These are phyloP conservation scores for Ptilorrhoa leucosticta DNA, from an alignment of 2,113 vertebrate species.

Conservation along the genomic window DNA sequence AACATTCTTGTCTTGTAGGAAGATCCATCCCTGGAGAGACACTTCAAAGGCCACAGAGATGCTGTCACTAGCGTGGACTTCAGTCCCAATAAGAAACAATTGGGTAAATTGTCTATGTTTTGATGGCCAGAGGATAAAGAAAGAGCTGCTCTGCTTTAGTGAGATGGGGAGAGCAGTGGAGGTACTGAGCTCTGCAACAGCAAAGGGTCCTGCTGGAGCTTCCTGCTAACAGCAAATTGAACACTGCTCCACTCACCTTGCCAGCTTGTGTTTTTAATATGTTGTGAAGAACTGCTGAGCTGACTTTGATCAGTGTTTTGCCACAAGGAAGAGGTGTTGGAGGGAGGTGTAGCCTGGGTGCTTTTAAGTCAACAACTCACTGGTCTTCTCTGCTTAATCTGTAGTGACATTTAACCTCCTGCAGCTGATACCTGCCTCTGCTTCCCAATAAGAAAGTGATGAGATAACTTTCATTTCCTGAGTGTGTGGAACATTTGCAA, in stretches of 20 bases:
- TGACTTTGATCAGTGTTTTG: not conserved
- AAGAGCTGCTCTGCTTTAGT: not conserved
- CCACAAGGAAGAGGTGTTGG: not conserved
- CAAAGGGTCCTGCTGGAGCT: not conserved
- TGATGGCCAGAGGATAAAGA: not conserved
- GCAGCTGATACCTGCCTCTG: not conserved
- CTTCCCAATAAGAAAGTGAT: not conserved
- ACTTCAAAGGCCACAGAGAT: conserved; percentile 94
- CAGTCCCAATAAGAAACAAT: conserved; percentile 85
- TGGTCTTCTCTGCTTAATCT: not conserved
- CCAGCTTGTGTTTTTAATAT: not conserved
- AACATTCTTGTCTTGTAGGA: conserved; percentile 69
- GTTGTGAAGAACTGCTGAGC: not conserved
- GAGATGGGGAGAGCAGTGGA: not conserved
- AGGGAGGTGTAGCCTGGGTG: not conserved
- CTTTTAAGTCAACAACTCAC: not conserved
- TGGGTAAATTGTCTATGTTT: conserved; percentile 75
- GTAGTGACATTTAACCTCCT: not conserved
- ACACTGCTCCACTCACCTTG: not conserved
- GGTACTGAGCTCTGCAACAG: not conserved
- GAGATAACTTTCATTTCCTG: not conserved
- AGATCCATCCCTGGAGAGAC: conserved; percentile 87
- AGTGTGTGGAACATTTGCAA: not conserved
- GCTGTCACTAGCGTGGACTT: conserved; percentile 89
- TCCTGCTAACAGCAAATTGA: not conserved